Evolutionary conservation across 2,113 vertebrate genomes (phyloP).

Genomic region (Cyanistes caeruleus): DNA sequence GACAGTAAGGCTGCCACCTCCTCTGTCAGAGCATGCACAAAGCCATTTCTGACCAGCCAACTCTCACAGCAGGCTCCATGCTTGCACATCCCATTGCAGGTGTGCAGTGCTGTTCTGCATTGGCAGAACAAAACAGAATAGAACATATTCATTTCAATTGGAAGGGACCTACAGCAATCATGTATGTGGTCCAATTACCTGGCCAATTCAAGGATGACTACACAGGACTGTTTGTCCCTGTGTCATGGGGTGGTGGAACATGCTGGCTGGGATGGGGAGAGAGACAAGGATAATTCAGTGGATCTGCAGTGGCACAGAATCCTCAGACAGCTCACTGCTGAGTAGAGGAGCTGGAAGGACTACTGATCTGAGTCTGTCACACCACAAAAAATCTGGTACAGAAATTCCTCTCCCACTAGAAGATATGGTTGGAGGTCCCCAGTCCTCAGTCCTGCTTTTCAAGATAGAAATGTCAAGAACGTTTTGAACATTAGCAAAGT

Average conservation of each 20-base stretch:
- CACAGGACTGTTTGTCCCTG: not conserved
- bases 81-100: accelerated
- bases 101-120: not conserved
- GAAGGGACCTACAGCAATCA: not conserved
- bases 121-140: no score
- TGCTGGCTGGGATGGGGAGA: not conserved
- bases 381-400: not conserved
- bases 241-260: not conserved
- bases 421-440: not conserved
- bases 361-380: not conserved
- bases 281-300: not conserved
- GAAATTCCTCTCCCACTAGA: not conserved
- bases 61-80: accelerated
- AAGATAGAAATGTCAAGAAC: not conserved
- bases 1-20: not conserved
- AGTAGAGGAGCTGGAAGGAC: not conserved
- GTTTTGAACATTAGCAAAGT: not conserved
- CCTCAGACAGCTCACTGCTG: not conserved
- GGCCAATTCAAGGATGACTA: not conserved
- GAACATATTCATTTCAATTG: not conserved
- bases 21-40: accelerated
- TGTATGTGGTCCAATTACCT: not conserved
- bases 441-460: not conserved
- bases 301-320: not conserved
- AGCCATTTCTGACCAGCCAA: accelerated